A percentile compares a stretch with the other conserved stretches of the same genome.
These are phyloP conservation scores for Luscinia luscinia DNA, from an alignment of 2,797 vertebrate genomes.

Conservation along the genomic window DNA sequence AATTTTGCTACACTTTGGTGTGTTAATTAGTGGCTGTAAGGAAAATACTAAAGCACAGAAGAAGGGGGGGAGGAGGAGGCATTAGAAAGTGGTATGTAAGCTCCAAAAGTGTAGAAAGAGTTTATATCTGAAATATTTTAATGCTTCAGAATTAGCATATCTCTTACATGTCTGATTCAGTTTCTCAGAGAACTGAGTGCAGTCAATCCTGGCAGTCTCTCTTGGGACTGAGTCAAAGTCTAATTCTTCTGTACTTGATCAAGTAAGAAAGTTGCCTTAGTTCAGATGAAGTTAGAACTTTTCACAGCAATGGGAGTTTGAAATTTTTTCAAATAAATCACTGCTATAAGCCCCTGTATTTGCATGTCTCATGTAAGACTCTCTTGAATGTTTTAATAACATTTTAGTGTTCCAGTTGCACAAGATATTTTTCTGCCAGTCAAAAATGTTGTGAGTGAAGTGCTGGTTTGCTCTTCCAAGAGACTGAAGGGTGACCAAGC, in stretches of 20 bases:
- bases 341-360: neutral
- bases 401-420: neutral
- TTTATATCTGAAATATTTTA: neutral
- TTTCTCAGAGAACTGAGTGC: neutral
- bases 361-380: neutral
- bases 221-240: neutral
- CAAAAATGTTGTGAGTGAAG: neutral
- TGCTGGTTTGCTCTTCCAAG: neutral
- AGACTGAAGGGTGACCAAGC: neutral
- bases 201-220: rapidly evolving
- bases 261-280: neutral
- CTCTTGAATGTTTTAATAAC: neutral
- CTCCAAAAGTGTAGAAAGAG: conserved; percentile 7
- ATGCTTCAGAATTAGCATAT: neutral
- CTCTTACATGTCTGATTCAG: neutral
- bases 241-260: neutral
- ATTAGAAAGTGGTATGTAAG: neutral
- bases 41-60: conserved; percentile 70
- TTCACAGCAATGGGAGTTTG: neutral
- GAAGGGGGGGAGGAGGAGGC: neutral
- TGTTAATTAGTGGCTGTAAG: conserved; percentile 74
- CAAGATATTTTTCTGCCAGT: neutral
- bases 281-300: neutral
- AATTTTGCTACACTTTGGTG: conserved; percentile 62
- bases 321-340: neutral